Base-by-base conservation (phyloP, 2,797 vertebrate species). In the Epinephelus malabaricus region DNA sequence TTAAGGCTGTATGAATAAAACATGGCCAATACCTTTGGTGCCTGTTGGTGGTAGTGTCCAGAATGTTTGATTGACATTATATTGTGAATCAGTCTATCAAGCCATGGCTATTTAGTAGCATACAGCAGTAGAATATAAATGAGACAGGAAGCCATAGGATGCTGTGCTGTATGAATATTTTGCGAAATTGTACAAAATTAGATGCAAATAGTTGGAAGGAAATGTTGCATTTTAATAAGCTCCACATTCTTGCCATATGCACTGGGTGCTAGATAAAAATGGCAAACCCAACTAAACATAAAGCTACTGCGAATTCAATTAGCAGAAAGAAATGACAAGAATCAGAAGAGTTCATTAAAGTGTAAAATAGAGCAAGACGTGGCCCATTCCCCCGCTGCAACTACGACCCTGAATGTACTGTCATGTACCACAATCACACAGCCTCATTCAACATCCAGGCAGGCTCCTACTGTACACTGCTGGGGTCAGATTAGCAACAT, bases 1-100 rank as follows among this genome's bases (percentile, higher is more conserved):
- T 90, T 78, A 78, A 87, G 86, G 78, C 53, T n/a, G 49, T 21
- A 91, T 94, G 93, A 95, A 95, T 95, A 92, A 95, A 95, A 92
- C 90, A 95, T 92, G 69, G 53, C 47, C 49, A 56, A 64, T 73
- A 89, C 83, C 88, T 91, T 90, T 85, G 81, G 81, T 82, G 91
- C 79, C 90, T 91, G 90, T 90, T 88, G 88, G 83, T 81, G 84
- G 79, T 78, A 62, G 82, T 90, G 91, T 94, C 92, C 89, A 74
- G 85, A 92, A 92, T 92, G 80, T 90, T 90, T 92, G 91, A 92
- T 89, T 94, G 94, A 91, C 89, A 82, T 94, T 90, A 80, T 87
- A 87, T 91, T 89, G 88, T 89, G 88, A 91, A 93, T 90, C 89
- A 85, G 89, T 88, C 91, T 73, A 90, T 94, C 91, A 91, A 86